Base-by-base conservation (phyloP, 2,888 invertebrate genomes). In the Caenorhabditis auriculariae region DNA sequence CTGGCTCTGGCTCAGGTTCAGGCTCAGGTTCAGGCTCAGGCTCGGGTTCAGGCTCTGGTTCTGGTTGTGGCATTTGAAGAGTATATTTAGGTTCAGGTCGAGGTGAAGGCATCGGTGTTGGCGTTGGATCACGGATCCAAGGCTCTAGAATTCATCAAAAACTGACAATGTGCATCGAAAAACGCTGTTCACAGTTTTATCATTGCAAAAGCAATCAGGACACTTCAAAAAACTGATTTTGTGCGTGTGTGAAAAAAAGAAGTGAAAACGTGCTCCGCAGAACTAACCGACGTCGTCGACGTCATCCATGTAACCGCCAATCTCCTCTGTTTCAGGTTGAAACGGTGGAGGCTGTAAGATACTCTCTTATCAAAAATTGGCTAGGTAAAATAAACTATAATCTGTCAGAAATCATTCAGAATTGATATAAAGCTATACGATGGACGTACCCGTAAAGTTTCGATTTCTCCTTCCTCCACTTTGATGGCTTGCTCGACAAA, bases 401-500 rank as follows among this genome's bases (percentile, higher is more conserved):
- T 19, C 41, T 41, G 15, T n/a, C 1, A 17, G 19, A 35, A 35
- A 12, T 35, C 12, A 35, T 35, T 23, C 12, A 38, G 28, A n/a
- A n/a, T n/a, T n/a, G n/a, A 7, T 15, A 29, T 9, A n/a, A n/a
- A n/a, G n/a, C n/a, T n/a, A n/a, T n/a, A n/a, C n/a, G 37, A 6
- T 21, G n/a, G 24, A 29, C 49, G 47, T 24, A 69, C 65, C 41
- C 79, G 51, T 2, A 79, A 58, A 1, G 77, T 78, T 28, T 75
- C 74, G 19, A 79, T 56, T 48, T 77, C 77, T 41, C 79, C 79
- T 23, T 73, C 76, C 43, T 79, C 79, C 21, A 79, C 79, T 56
- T 68, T 74, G 24, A 79, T 79, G 15, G 79, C 79, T 28, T 77
- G 69, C 45, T 79, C 79, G 15, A 79, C 78, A 50, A 79, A 79